Evolutionary conservation across 2,113 vertebrate genomes (phyloP).

Genomic region (Mus musculus): GRCm39 chr4:126522001-126522500

Average conservation of each 20-base stretch:
- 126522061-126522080: not conserved
- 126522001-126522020: not conserved
- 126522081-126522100: conserved; percentile 47
- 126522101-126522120: conserved; percentile 19
- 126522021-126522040: not conserved
- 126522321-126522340: not conserved
- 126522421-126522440: not conserved
- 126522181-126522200: not conserved
- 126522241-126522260: not conserved
- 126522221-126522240: not conserved
- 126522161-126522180: not conserved
- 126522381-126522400: not conserved
- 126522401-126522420: not conserved
- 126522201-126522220: not conserved
- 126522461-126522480: not conserved
- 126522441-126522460: not conserved
- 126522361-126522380: not conserved
- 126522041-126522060: not conserved
- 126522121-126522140: not conserved
- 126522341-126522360: not conserved
- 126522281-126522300: not conserved
- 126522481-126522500: not conserved
- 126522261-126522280: not conserved
- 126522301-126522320: not conserved
- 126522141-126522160: not conserved